These are phyloP conservation scores for Clinocottus analis DNA, from an alignment of 2,113 vertebrate genomes.

Conservation along the genomic window DNA sequence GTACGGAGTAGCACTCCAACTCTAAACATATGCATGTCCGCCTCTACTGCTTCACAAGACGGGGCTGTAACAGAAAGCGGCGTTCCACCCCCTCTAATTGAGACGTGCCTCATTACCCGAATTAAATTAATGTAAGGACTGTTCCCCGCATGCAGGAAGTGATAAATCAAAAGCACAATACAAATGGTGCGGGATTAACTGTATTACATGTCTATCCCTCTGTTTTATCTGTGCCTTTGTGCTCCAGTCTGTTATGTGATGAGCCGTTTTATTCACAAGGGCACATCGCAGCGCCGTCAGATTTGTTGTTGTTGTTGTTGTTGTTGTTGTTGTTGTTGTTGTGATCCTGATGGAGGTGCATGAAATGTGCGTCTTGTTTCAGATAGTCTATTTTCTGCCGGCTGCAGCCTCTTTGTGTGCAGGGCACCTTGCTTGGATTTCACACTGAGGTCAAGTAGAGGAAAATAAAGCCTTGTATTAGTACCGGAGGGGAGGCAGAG, in stretches of 20 bases:
- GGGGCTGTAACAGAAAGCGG: not conserved
- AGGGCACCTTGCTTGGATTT: conserved; percentile 38
- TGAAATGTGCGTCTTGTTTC: conserved; percentile 18
- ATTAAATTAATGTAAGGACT: conserved; percentile 22
- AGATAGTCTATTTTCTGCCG: conserved; percentile 26
- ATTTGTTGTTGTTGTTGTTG: not conserved
- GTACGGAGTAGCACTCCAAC: not conserved
- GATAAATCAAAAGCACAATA: conserved; percentile 1
- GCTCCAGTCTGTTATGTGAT: not conserved
- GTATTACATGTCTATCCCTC: conserved; percentile 4
- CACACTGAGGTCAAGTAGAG: conserved; percentile 20
- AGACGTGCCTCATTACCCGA: conserved; percentile 28
- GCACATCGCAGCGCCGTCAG: not conserved
- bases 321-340: no score
- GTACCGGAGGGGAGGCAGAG: not conserved
- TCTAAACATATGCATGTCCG: not conserved
- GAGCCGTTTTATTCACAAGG: not conserved
- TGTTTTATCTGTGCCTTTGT: not conserved
- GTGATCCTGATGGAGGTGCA: not conserved
- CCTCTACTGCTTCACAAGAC: not conserved
- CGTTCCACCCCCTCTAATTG: not conserved
- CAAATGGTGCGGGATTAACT: not conserved
- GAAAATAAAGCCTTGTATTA: conserved; percentile 24
- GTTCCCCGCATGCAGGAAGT: conserved; percentile 17
- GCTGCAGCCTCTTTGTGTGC: not conserved